Percentiles rank a stretch among this genome's conserved stretches.
Conservation (phyloP, 2,113 vertebrate species). For the Bettongia penicillata region DNA sequence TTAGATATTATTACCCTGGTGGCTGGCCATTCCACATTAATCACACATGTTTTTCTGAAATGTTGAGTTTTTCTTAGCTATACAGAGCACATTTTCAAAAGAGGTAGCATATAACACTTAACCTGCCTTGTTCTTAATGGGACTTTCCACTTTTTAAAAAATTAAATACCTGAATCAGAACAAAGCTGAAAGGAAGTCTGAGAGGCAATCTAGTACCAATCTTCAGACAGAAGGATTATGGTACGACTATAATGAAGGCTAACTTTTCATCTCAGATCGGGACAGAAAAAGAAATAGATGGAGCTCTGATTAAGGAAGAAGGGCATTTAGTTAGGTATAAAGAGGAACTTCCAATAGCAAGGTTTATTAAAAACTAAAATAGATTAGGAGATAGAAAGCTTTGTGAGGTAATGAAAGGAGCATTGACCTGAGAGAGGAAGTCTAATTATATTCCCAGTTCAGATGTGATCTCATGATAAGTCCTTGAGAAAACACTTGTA, state of each 20-base stretch:
- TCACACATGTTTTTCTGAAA: conserved; percentile 55
- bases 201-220: not conserved
- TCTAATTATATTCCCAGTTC: not conserved
- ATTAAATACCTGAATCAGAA: not conserved
- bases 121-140: not conserved
- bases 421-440: not conserved
- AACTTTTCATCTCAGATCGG: not conserved
- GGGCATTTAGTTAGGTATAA: not conserved
- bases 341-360: not conserved
- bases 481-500: not conserved
- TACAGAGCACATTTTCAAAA: conserved; percentile 48
- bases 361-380: not conserved
- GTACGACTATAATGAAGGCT: not conserved
- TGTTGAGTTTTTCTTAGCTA: conserved; percentile 49
- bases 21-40: conserved; percentile 20
- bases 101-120: conserved; percentile 13
- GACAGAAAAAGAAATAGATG: not conserved
- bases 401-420: not conserved
- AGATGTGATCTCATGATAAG: not conserved
- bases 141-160: not conserved
- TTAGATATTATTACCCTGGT: not conserved
- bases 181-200: not conserved
- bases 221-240: not conserved
- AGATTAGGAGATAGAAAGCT: not conserved
- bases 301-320: not conserved